Percentiles rank a stretch among this genome's conserved stretches.
Conservation (phyloP, 1,140 invertebrate species). For the Pogonus chalceus region DNA sequence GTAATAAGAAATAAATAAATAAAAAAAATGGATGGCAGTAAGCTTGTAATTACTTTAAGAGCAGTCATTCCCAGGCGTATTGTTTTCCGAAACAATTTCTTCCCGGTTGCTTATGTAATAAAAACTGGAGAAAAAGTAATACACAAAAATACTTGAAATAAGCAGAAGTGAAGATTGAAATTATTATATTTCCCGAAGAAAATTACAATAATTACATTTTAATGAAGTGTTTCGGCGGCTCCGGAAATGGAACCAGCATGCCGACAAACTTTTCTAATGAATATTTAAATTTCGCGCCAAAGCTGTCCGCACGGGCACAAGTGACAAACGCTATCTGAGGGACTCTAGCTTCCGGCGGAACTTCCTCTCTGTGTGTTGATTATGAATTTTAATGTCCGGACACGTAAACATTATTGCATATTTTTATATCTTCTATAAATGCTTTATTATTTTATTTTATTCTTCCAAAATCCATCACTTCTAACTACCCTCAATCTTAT, state of each 20-base stretch:
- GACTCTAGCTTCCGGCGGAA: not conserved
- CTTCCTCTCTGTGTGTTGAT: not conserved
- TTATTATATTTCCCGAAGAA: conserved; percentile 4
- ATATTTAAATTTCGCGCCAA: not conserved
- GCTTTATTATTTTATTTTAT: too few relatives aligned
- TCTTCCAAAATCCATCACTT: too few relatives aligned
- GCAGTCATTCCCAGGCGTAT: too few relatives aligned
- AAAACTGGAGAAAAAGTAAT: not conserved
- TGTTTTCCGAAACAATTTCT: not conserved
- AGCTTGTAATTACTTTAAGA: too few relatives aligned
- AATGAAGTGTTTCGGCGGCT: not conserved
- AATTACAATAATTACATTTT: conserved; percentile 8
- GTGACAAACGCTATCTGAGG: not conserved
- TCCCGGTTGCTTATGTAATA: not conserved
- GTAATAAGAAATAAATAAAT: too few relatives aligned
- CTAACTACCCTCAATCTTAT: too few relatives aligned
- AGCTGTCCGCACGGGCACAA: not conserved
- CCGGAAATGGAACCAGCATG: conserved; percentile 1
- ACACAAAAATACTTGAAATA: not conserved
- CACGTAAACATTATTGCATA: not conserved
- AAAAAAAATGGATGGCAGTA: too few relatives aligned
- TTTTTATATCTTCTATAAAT: not conserved
- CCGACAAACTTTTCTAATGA: conserved; percentile 7
- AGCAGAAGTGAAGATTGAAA: not conserved
- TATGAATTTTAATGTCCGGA: not conserved